These are phyloP conservation scores for Metallyticus violacea DNA, from an alignment of 2,888 invertebrate species.

Conservation along the genomic window DNA sequence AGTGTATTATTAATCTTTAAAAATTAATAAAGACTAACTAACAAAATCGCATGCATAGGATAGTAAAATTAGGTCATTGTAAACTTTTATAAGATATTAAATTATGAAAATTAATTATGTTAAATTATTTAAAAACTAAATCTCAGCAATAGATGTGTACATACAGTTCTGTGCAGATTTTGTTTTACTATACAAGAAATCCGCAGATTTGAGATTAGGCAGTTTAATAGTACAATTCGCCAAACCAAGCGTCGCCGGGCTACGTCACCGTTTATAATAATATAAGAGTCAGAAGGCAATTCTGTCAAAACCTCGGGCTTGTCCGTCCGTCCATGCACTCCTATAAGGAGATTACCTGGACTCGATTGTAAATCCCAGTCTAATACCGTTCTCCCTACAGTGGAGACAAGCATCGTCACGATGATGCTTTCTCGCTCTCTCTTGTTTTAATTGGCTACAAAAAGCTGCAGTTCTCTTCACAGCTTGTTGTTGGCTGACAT, in stretches of 20 bases:
- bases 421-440: not conserved
- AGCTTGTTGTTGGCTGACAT: not conserved
- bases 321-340: not conserved
- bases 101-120: no score
- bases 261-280: constrained; percentile 9
- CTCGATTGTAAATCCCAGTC: constrained; percentile 15
- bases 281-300: constrained; percentile 14
- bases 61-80: no score
- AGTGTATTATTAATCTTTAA: no score
- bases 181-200: no score
- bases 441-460: constrained; percentile 10
- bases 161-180: no score
- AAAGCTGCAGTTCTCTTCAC: not conserved
- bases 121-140: no score
- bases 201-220: not conserved
- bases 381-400: constrained; percentile 2
- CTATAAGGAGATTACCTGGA: constrained; percentile 27
- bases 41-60: no score
- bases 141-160: no score
- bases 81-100: no score
- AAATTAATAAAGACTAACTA: no score
- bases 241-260: not conserved
- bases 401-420: not conserved
- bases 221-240: not conserved
- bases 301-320: constrained; percentile 17